Evolutionary conservation across 2,888 invertebrate genomes (phyloP), one percentile per base, ranked within the genome.

Genomic region (Boloria selene): DNA sequence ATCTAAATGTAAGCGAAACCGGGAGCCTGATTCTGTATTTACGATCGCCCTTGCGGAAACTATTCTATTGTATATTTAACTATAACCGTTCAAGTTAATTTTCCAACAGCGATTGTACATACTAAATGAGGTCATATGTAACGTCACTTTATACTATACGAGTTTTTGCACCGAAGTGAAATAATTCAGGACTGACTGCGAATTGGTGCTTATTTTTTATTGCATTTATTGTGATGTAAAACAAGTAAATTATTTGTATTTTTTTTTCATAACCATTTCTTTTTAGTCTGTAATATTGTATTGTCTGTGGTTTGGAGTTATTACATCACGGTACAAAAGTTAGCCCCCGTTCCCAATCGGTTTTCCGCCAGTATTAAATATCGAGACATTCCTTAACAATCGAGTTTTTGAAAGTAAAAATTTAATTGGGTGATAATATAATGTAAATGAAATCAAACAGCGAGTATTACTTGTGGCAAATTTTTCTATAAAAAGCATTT

Each of bases 371-470:
- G 87, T 89, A 89, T 89, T 90, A 56, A 87, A 78, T 77, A 83
- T 85, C 84, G 79, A 85, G 82, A 91, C 90, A 91, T 92, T 91
- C 91, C 90, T 90, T 72, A 68, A 79, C 85, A 84, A 87, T 86
- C 81, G 87, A 87, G 84, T 85, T 84, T 77, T 74, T 38, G 10
- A 38, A 38, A 38, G 31, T 80, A 77, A 78, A 80, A 81, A 85
- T 83, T 82, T 84, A 86, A 87, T 89, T 89, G 86, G 86, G 89
- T 90, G 90, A 90, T 90, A 88, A 84, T 84, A 84, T 84, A 38
- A 38, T 31, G 31, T 38, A 10, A 38, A 38, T 79, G 17, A 63
- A 58, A 60, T 26, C 38, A 53, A 52, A 72, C 79, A 84, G 85
- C 86, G 88, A 88, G 89, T 90, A 89, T 79, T 77, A 81, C 83